Evolutionary conservation across 2,888 invertebrate genomes (phyloP), one percentile per base, ranked within the genome.

Genomic region (Germaria angustata): DNA sequence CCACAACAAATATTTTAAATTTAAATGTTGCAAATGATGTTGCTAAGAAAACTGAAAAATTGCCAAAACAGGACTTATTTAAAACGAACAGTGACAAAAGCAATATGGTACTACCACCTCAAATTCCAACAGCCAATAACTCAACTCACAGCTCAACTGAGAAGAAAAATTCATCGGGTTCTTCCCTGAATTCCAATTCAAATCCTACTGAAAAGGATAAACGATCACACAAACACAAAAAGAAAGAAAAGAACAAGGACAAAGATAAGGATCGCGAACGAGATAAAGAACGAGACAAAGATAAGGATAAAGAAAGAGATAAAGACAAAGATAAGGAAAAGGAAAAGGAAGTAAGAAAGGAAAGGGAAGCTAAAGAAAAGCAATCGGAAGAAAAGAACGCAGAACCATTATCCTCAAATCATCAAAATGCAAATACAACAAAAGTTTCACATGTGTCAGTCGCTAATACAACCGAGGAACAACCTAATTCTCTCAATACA

Each of bases 161-260:
- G 68, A 61, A 92, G 92, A 86, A 87, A 90, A 69, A 69, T 13
- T 75, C 84, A 39, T 46, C 84, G 6, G 22, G 41, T 7, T 39
- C 81, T 7, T 75, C 75, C 1, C 55, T 75, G 46, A 59, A 69
- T 15, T 73, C 79, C 8, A 72, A 69, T 9, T 24, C 61, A 11
- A 76, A 44, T 36, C 28, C 61, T 5, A 57, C 68, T 2, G 85
- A 86, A 22, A 86, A 85, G 59, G 92, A 92, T 72, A 93, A 93
- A 87, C 92, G 92, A 83, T 93, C 93, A 86, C 93, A 93, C 84
- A 94, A 94, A 87, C 93, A 93, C 85, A 94, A 94, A 90, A 93
- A 93, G 88, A 93, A 94, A 88, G 93, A 94, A 84, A 95, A 94
- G 86, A 95, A 94, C 87, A 92, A 94, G 87, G 94, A 94, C 17